Evolutionary conservation across 2,888 invertebrate species (phyloP), one percentile per base, ranked within the genome.

Genomic region (Lasioglossum marginatum): DNA sequence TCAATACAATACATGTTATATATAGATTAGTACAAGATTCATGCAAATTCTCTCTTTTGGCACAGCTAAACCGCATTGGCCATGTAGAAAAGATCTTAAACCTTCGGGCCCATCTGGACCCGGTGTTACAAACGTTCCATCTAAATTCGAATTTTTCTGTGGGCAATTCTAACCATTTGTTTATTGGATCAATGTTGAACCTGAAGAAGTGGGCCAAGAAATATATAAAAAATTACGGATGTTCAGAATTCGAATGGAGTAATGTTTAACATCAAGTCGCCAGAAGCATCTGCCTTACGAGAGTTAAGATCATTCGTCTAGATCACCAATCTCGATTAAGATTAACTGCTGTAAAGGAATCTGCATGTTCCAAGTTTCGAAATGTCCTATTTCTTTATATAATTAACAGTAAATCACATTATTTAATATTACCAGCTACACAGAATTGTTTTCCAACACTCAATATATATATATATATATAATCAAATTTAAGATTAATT

Each of bases 41-140:
- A 80, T 80, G 80, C 80, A 80, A 80, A 76, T 68, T 68, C 16
- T 66, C 40, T 60, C 45, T 14, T 76, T 63, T 3, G 12, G 52
- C 23, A 37, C 5, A 23, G 52, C 23, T n/a, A 52, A 34, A 31
- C 10, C 34, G 10, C 66, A 37, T 63, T 16, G 16, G 1, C 16
- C 31, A 1, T 16, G 31, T 16, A 31, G 27, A 31, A 16, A 5
- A 63, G 6, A 5, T 52, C 52, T 23, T 52, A 8, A 52, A 52
- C 8, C 8, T 2, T 8, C 52, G 52, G 48, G 23, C 8, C 52
- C 23, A 4, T 6, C 2, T 2, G 2, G 23, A 23, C 52, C 52
- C 52, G 10, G 23, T 52, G 23, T 52, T 8, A 52, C 8, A 23
- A 52, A 52, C 8, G 48, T 52, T 52, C 48, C 23, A 23, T 23